Evolutionary conservation across 2,888 invertebrate genomes (phyloP).

Genomic region (Drosophila barbarae): DNA sequence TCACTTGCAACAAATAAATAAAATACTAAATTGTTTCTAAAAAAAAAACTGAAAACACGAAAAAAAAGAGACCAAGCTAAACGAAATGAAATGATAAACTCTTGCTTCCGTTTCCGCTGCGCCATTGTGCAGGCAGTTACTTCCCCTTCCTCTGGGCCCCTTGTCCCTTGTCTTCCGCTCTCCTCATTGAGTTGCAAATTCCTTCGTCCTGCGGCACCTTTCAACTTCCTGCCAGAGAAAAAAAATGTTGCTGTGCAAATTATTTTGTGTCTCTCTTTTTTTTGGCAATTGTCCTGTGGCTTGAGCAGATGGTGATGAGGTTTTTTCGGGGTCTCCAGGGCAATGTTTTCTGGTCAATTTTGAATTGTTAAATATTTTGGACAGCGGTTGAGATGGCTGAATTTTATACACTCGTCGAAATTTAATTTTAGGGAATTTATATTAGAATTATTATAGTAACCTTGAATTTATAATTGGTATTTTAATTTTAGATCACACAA

Average conservation of each 20-base stretch:
- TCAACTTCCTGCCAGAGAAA: constrained; percentile 29
- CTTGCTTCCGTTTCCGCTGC: constrained; percentile 74
- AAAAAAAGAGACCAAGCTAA: constrained; percentile 3
- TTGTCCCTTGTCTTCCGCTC: constrained; percentile 8
- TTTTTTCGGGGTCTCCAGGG: constrained; percentile 1
- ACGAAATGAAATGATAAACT: constrained; percentile 55
- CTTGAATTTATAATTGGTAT: background rate
- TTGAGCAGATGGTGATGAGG: constrained; percentile 8
- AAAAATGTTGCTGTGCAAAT: constrained; percentile 30
- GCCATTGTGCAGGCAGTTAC: constrained; percentile 67
- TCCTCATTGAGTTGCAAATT: constrained; percentile 45
- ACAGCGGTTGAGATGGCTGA: background rate
- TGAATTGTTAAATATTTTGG: constrained; percentile 7
- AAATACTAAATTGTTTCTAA: constrained; percentile 6
- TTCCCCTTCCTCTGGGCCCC: constrained; percentile 24
- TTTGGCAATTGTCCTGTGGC: constrained; percentile 27
- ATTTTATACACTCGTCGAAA: background rate
- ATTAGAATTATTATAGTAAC: background rate
- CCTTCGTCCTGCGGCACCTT: constrained; percentile 33
- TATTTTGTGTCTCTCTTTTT: constrained; percentile 29
- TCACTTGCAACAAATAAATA: constrained; percentile 37
- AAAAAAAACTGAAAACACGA: constrained; percentile 19
- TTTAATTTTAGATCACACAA: too few species aligned
- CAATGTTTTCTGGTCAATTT: constrained; percentile 8
- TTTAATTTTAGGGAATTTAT: background rate